A percentile compares a stretch with the other conserved stretches of the same genome.
Evolutionary conservation across 2,797 vertebrate genomes (phyloP).

Genomic region (Synaphobranchus kaupii): DNA sequence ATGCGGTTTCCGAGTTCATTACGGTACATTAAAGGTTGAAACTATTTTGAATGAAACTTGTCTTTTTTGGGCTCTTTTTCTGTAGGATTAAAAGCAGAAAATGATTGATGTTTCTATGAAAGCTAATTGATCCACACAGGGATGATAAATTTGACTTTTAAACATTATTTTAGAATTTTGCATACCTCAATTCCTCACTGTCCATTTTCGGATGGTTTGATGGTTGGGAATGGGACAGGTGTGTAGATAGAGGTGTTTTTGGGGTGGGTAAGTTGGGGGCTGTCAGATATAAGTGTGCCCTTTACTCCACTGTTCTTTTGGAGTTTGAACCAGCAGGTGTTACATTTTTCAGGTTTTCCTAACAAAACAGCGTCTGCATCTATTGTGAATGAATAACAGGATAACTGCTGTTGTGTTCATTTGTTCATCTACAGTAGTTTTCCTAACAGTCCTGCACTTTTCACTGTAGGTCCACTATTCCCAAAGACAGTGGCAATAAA

Average conservation of each 20-base stretch:
- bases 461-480: background rate
- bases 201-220: background rate
- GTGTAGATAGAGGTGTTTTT: background rate
- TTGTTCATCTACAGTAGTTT: background rate
- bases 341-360: background rate
- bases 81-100: background rate
- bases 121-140: background rate
- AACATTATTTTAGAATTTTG: background rate
- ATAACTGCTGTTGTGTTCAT: background rate
- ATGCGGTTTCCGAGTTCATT: slow-evolving; percentile 22
- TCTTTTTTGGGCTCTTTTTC: background rate
- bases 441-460: background rate
- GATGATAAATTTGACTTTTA: background rate
- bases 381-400: background rate
- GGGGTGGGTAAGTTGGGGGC: background rate
- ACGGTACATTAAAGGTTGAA: slow-evolving; percentile 43
- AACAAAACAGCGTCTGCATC: background rate
- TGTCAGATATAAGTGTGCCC: background rate
- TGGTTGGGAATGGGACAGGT: background rate
- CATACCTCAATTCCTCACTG: background rate
- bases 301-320: background rate
- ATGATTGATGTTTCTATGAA: background rate
- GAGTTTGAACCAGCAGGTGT: background rate
- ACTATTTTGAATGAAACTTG: slow-evolving; percentile 45
- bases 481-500: background rate